Evolutionary conservation across 2,888 invertebrate species (phyloP), one percentile per base, ranked within the genome.

Genomic region (Smittia sp.): DNA sequence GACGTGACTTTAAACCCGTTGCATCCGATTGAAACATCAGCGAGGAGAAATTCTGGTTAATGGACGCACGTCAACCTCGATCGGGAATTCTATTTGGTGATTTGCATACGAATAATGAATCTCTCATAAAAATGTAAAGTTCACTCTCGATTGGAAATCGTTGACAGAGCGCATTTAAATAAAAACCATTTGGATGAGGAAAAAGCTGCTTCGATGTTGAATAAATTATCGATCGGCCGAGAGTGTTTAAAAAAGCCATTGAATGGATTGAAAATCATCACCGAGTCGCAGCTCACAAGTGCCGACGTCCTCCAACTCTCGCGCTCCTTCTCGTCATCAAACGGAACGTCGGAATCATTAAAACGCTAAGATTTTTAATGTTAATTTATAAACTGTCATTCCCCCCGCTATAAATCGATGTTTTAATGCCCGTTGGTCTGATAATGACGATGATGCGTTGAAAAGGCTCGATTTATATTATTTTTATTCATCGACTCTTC

Each of bases 181-280:
- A 58, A 58, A 58, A 58, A 18, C 58, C 58, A 18, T 58, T 58
- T 58, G 1, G 18, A 20, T 6, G 4, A 6, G n/a, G 32, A 58
- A 58, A 58, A 58, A 22, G 6, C 4, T 7, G 9, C 58, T n/a
- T 18, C 18, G 58, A 20, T 18, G 20, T 58, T 58, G 63, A 63
- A 63, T 63, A 63, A 63, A 63, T 63, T 63, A 63, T 63, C 27
- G 58, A 58, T n/a, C 20, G 20, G 11, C 58, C 4, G 20, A 58
- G 58, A 58, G 58, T 58, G 58, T 58, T 58, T 58, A 58, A 58
- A 58, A 58, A 58, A 54, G 54, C 32, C 52, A 27, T 69, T 68
- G 39, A 68, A 68, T 46, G 41, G 67, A 67, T 67, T n/a, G 52
- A 52, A 69, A 52, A 52, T 52, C 54, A 69, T 69, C 69, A 6